A percentile compares a stretch with the other conserved stretches of the same genome.
Conservation (phyloP, 2,888 invertebrate species). For the Stenichneumon culpator region DNA sequence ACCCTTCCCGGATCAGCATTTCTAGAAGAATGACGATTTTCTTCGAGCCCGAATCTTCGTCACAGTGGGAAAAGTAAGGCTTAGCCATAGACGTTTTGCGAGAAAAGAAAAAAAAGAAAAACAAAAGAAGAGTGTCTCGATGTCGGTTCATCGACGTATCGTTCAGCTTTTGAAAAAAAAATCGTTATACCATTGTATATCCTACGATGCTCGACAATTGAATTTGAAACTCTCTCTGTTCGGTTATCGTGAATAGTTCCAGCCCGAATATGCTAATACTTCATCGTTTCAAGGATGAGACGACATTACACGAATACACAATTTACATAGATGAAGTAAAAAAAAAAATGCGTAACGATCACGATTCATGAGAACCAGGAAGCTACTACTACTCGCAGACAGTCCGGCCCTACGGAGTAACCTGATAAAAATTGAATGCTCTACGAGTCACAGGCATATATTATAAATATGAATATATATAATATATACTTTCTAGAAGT, state of each 20-base stretch:
- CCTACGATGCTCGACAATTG: background rate
- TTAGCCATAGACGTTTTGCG: constrained; percentile 46
- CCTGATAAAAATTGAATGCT: constrained; percentile 66
- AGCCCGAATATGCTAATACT: constrained; percentile 33
- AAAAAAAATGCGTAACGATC: constrained; percentile 48
- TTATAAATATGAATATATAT: constrained; percentile 77
- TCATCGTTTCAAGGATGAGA: constrained; percentile 25
- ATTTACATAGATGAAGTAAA: constrained; percentile 50
- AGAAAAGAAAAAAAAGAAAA: background rate
- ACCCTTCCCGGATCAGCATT: background rate
- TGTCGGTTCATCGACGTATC: constrained; percentile 6
- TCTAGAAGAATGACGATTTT: constrained; percentile 23
- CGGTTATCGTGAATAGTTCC: constrained; percentile 32
- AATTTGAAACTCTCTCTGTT: constrained; percentile 22
- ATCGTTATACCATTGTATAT: constrained; percentile 14
- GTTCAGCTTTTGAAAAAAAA: constrained; percentile 17
- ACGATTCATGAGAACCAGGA: constrained; percentile 56
- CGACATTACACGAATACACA: constrained; percentile 26
- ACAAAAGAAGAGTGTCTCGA: background rate
- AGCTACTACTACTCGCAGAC: constrained; percentile 60
- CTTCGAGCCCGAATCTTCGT: constrained; percentile 32
- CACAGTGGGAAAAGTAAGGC: constrained; percentile 36
- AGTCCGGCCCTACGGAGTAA: constrained; percentile 57
- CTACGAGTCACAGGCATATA: constrained; percentile 75
- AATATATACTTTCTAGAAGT: constrained; percentile 79